These are phyloP conservation scores for Hassar affinis DNA, from an alignment of 2,113 vertebrate genomes.

Conservation along the genomic window DNA sequence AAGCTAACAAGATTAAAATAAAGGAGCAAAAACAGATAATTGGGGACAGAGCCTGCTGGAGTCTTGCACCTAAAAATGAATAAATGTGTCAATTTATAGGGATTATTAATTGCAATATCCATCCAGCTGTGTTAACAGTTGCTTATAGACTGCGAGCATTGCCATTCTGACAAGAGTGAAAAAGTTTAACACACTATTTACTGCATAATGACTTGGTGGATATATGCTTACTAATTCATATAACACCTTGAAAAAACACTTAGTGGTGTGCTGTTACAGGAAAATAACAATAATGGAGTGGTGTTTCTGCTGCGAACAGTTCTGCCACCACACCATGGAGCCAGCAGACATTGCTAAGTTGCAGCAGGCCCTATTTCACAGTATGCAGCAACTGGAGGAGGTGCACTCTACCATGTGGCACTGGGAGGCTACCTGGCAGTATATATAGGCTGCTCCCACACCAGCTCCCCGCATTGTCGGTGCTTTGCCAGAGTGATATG, in stretches of 20 bases:
- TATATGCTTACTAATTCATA: background rate
- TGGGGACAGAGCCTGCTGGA: conserved; percentile 59
- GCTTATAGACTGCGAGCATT: conserved; percentile 63
- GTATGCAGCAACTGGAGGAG: too few relatives aligned
- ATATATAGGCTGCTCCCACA: too few relatives aligned
- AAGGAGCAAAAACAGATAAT: conserved; percentile 68
- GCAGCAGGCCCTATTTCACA: too few relatives aligned
- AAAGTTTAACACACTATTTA: conserved; percentile 15
- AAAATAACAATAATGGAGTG: background rate
- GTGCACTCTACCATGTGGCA: too few relatives aligned
- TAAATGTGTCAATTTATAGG: conserved; percentile 73
- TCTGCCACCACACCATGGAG: too few relatives aligned
- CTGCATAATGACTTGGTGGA: background rate
- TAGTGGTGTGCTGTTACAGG: background rate
- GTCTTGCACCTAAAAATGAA: conserved; percentile 60
- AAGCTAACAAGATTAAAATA: conserved; percentile 63
- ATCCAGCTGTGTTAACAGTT: conserved; percentile 60
- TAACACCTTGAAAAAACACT: background rate
- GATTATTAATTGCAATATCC: conserved; percentile 63
- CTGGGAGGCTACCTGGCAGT: too few relatives aligned
- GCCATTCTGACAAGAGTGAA: conserved; percentile 51
- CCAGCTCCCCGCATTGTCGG: too few relatives aligned
- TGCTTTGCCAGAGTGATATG: too few relatives aligned
- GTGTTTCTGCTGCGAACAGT: background rate
- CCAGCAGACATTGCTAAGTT: too few relatives aligned